phyloP scores from a whole-genome alignment of 2,888 invertebrate genomes.

The Eucriotettix oculatus region DNA sequence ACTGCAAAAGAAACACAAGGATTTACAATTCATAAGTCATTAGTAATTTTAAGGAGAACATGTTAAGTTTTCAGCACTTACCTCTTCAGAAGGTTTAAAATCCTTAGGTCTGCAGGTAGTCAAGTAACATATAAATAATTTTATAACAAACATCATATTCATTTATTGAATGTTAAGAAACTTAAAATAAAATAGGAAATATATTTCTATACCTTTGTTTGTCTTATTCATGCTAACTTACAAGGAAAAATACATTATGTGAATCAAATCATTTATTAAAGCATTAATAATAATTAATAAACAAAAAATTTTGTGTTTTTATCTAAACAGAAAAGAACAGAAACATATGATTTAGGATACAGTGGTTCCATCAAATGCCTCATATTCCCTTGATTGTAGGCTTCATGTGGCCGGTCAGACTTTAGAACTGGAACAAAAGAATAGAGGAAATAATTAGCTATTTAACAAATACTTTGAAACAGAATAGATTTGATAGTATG shows the following conservation, averaged over 20 bases:
- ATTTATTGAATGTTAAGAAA: no score
- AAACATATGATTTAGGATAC: conserved; percentile 18
- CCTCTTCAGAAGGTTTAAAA: conserved; percentile 22
- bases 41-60: background rate
- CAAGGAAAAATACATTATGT: no score
- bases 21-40: background rate
- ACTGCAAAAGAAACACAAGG: conserved; percentile 20
- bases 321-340: no score
- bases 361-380: conserved; percentile 20
- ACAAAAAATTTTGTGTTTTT: no score
- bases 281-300: no score
- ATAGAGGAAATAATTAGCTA: background rate
- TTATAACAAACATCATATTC: background rate
- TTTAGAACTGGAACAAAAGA: conserved; percentile 17
- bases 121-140: conserved; percentile 9
- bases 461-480: no score
- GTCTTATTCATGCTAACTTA: no score
- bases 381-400: conserved; percentile 19
- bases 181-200: no score
- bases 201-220: no score
- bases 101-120: conserved; percentile 19
- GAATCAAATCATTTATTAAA: no score
- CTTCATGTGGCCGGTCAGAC: conserved; percentile 10
- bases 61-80: conserved; percentile 12
- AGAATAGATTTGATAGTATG: no score